Evolutionary conservation across 2,797 vertebrate species (phyloP).

Genomic region (Cyclopterus lumpus): DNA sequence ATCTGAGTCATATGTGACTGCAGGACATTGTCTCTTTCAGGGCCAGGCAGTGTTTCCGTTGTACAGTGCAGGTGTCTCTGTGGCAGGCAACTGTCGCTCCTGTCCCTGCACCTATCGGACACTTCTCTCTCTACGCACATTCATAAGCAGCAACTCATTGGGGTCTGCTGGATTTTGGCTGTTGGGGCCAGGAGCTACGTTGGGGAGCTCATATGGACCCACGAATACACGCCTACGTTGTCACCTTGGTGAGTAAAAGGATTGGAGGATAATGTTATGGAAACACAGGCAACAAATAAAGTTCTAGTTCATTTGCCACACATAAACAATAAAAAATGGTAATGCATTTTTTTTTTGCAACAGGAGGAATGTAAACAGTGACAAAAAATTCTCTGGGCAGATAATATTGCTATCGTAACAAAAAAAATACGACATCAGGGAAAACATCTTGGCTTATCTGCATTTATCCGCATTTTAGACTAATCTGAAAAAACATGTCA

Average conservation of each 20-base stretch:
- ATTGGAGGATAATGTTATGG: not conserved
- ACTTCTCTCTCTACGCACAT: constrained; percentile 87
- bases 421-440: not conserved
- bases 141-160: constrained; percentile 89
- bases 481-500: not conserved
- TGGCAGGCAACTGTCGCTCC: constrained; percentile 87
- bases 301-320: not conserved
- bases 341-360: not conserved
- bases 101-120: constrained; percentile 87
- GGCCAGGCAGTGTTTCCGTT: constrained; percentile 87
- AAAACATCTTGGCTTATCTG: not conserved
- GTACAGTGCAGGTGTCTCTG: constrained; percentile 87
- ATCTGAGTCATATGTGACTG: constrained; percentile 3
- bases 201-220: constrained; percentile 89
- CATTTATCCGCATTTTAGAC: not conserved
- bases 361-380: not conserved
- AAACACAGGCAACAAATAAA: not conserved
- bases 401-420: not conserved
- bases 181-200: constrained; percentile 85
- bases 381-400: not conserved
- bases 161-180: constrained; percentile 90
- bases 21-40: constrained; percentile 63
- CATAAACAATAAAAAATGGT: not conserved
- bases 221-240: constrained; percentile 90
- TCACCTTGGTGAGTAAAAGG: constrained; percentile 86